Evolutionary conservation across 2,113 vertebrate genomes (phyloP).

Genomic region (Onychorhynchus coronatus): DNA sequence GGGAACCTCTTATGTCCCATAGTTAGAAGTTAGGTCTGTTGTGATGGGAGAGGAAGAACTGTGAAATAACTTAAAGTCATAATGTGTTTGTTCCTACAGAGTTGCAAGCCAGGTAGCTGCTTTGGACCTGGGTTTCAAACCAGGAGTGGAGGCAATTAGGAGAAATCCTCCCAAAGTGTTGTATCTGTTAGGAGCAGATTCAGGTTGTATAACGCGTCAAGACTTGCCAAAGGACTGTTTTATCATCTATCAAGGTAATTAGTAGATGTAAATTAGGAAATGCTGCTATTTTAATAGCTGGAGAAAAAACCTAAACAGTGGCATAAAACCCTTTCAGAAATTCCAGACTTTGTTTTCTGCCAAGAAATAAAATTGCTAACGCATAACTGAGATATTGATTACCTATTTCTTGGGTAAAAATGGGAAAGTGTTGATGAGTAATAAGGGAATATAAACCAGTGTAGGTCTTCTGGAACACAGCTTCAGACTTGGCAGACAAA

Average conservation of each 20-base stretch:
- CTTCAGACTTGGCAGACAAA: neutral
- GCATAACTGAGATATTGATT: neutral
- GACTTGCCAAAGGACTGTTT: constrained; percentile 90
- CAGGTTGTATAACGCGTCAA: constrained; percentile 86
- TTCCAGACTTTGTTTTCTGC: neutral
- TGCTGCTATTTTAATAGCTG: neutral
- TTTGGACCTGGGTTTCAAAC: constrained; percentile 94
- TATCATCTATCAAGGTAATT: constrained; percentile 93
- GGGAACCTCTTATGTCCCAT: neutral
- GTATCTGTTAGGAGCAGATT: constrained; percentile 92
- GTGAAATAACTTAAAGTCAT: neutral
- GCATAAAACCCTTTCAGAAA: neutral
- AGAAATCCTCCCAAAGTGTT: constrained; percentile 89
- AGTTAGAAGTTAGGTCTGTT: neutral
- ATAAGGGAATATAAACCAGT: neutral
- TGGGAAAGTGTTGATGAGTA: neutral
- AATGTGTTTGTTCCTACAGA: constrained; percentile 66
- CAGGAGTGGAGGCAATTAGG: constrained; percentile 90
- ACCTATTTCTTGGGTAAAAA: neutral
- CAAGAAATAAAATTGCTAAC: neutral
- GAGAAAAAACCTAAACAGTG: neutral
- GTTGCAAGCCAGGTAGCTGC: constrained; percentile 97
- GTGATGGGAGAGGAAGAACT: neutral
- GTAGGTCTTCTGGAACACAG: neutral
- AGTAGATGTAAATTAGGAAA: neutral